Evolutionary conservation across 2,797 vertebrate species (phyloP).

Genomic region (Pseudocheirus occidentalis): DNA sequence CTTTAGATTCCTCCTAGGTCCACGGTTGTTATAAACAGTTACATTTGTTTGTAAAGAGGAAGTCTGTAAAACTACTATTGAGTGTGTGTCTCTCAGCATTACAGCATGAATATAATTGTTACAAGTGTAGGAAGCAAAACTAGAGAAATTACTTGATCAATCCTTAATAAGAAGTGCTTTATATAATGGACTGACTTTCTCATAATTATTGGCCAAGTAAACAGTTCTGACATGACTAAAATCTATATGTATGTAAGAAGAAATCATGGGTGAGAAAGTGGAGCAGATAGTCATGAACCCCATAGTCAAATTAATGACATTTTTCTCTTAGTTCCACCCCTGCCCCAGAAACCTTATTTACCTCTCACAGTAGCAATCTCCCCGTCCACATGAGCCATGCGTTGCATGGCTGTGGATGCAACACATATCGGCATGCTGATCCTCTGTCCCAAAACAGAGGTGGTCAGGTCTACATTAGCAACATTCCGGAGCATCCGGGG

Average conservation of each 20-base stretch:
- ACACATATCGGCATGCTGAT: conserved; percentile 93
- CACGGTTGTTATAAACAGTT: neutral
- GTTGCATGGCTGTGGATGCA: conserved; percentile 94
- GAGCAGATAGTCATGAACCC: neutral
- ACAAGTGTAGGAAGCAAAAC: neutral
- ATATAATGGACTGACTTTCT: neutral
- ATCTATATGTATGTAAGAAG: rapidly evolving
- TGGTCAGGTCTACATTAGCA: conserved; percentile 89
- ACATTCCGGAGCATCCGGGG: conserved; percentile 93
- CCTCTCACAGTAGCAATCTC: conserved; percentile 93
- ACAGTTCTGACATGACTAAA: neutral
- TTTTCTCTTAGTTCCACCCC: neutral
- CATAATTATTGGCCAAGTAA: rapidly evolving
- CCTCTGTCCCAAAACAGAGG: conserved; percentile 88
- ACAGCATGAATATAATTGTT: neutral
- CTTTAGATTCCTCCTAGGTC: neutral
- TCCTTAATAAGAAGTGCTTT: neutral
- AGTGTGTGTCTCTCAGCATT: neutral
- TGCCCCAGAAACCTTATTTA: conserved; percentile 67
- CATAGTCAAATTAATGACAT: neutral
- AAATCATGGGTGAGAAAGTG: neutral
- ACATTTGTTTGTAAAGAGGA: conserved; percentile 19
- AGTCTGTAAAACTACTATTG: neutral
- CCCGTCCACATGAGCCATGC: conserved; percentile 94
- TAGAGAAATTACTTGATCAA: conserved; percentile 25